Evolutionary conservation across 1,140 invertebrate genomes (phyloP).

Genomic region (Plectus sambesii): DNA sequence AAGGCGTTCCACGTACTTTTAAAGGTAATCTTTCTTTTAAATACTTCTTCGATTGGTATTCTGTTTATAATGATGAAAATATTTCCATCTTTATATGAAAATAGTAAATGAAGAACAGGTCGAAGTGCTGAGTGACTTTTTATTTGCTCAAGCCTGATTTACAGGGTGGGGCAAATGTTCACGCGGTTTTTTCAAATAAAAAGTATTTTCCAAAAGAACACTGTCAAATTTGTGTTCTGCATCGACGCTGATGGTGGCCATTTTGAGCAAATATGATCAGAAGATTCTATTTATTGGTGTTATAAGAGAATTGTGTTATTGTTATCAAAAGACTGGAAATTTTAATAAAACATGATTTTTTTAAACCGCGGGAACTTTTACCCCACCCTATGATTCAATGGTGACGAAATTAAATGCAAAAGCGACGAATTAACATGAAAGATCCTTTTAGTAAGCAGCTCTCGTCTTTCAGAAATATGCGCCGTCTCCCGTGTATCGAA

Average conservation of each 20-base stretch:
- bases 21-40: slow-evolving; percentile 55
- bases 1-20: slow-evolving; percentile 90
- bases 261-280: too few species aligned
- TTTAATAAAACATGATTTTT: too few species aligned
- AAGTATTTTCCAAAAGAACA: neutral
- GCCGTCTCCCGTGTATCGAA: slow-evolving; percentile 94
- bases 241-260: too few species aligned
- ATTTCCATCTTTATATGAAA: neutral
- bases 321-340: too few species aligned
- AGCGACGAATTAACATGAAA: too few species aligned
- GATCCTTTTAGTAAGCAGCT: slow-evolving; percentile 58
- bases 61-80: too few species aligned
- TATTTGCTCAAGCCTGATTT: slow-evolving; percentile 3
- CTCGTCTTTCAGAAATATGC: slow-evolving; percentile 82
- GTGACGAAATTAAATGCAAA: too few species aligned
- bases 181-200: neutral
- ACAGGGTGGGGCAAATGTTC: neutral
- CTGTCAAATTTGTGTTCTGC: neutral
- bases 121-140: slow-evolving; percentile 4
- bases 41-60: slow-evolving; percentile 14
- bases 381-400: neutral
- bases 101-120: slow-evolving; percentile 9
- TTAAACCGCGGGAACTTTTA: too few species aligned
- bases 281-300: too few species aligned
- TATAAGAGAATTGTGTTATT: neutral